Evolutionary conservation across 2,888 invertebrate species (phyloP), one percentile per base, ranked within the genome.

Genomic region (Polydrusus cervinus): DNA sequence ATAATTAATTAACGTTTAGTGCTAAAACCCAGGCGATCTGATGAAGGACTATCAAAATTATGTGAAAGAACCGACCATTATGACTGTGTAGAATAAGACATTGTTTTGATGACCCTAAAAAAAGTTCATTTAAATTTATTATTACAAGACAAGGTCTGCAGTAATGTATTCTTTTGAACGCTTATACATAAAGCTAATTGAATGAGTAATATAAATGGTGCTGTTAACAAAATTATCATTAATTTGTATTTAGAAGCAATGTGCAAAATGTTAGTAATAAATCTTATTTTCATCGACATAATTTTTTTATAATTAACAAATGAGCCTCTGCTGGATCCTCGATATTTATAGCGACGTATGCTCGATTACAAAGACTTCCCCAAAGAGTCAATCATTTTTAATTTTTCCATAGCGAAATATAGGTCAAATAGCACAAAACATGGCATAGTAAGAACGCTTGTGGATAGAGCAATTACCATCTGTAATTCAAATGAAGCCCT

Each of bases 21-120:
- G 25, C 25, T 25, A 25, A n/a, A 25, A 25, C 25, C 3, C 25
- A 25, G 1, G 1, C 25, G 5, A 40, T 11, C 9, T 40, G 11
- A 40, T 40, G 2, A 11, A 11, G 1, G 40, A 40, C 1, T 40
- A 11, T 8, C 7, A 53, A 30, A n/a, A 53, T 53, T 7, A 53
- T 53, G 20, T 13, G 25, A 53, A 53, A 60, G 25, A 43, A 25
- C 18, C 18, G 18, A 62, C n/a, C 53, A 13, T 13, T 55, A 74
- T n/a, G n/a, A n/a, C n/a, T n/a, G n/a, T n/a, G n/a, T n/a, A n/a
- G n/a, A n/a, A n/a, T n/a, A n/a, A n/a, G n/a, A n/a, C n/a, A n/a
- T 74, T 68, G 68, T 74, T 69, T 20, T 20, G 53, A 53, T 74
- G 74, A 74, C 74, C 68, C 74, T 74, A 74, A 74, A 74, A n/a